These are phyloP conservation scores for Heteropelma amictum DNA, from an alignment of 2,888 invertebrate species.

Conservation along the genomic window DNA sequence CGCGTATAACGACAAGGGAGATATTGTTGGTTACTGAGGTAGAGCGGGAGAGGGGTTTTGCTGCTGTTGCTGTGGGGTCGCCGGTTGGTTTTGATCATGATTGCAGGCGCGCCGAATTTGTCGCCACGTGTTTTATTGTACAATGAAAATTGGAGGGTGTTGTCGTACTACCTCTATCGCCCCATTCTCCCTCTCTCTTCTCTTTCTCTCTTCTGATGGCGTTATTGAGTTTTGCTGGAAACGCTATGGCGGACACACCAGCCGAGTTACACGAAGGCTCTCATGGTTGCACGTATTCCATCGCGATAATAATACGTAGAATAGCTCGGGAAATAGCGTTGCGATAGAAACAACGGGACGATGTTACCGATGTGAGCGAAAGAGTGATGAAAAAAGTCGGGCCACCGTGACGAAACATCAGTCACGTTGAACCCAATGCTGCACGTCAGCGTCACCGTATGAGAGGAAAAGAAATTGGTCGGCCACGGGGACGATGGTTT, in stretches of 20 bases:
- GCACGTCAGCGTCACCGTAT: conserved; percentile 74
- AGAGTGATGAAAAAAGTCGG: conserved; percentile 39
- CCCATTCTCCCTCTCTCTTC: conserved; percentile 13
- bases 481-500: conserved; percentile 16
- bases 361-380: conserved; percentile 10
- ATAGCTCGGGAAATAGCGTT: too few relatives aligned
- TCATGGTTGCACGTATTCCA: conserved; percentile 4
- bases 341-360: conserved; percentile 10
- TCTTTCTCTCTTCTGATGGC: background rate
- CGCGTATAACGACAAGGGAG: conserved; percentile 41
- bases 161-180: conserved; percentile 7
- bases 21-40: conserved; percentile 33
- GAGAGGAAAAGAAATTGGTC: too few relatives aligned
- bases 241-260: conserved; percentile 15
- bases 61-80: conserved; percentile 43
- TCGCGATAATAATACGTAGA: conserved; percentile 37
- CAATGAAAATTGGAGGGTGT: conserved; percentile 68
- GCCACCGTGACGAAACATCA: conserved; percentile 71
- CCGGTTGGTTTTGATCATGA: conserved; percentile 71
- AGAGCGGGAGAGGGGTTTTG: conserved; percentile 11
- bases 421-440: conserved; percentile 69
- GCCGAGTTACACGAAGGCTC: background rate
- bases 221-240: conserved; percentile 30
- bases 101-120: conserved; percentile 74
- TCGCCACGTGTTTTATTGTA: conserved; percentile 75